Base-by-base conservation (phyloP, 2,113 vertebrate genomes). In the Fregata magnificens region DNA sequence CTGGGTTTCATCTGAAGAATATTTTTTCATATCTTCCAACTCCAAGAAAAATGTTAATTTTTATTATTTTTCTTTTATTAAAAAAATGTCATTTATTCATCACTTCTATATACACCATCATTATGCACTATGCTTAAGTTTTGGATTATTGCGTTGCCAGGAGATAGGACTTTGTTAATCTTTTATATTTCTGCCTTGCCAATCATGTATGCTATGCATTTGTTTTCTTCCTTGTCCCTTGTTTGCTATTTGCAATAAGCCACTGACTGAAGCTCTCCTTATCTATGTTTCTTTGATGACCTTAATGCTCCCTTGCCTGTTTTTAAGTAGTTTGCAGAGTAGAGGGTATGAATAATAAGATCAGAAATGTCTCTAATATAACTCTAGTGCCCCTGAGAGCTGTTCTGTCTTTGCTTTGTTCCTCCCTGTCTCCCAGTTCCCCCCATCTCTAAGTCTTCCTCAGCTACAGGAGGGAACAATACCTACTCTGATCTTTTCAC, bases 311-410 rank as follows among this genome's bases (percentile, higher is more conserved):
- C 82, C 85, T 94, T 94, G 69, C 16, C 53, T 95, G 25, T 85
- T 94, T 97, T 97, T 91, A 81, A 95, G 63, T 50, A 31, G 21
- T 97, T 97, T 97, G 31, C n/a, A 82, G 56, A 3, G 5, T 69
- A 86, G 86, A 87, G 20, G 44, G 7, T 74, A 74, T 92, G 93
- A 96, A 95, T 97, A 97, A 87, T 67, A 96, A 94, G 70, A 96
- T 76, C 20, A 49, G 78, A 92, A 96, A 52, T 13, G 45, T 92
- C 74, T 95, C 72, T 95, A 16, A 91, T 58, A 28, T 55, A 94
- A 80, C 73, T 70, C 66, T 82, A 65, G 44, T 92, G 67, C 56
- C 44, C 59, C 78, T 42, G 26, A 56, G 78, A 90, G 58, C 50
- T 22, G 2, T 70, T 97, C 42, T 47, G 26, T 55, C n/a, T 16